Percentiles rank a stretch among this genome's conserved stretches.
Evolutionary conservation across 2,113 vertebrate species (phyloP).

Genomic region (Anguilla japonica): DNA sequence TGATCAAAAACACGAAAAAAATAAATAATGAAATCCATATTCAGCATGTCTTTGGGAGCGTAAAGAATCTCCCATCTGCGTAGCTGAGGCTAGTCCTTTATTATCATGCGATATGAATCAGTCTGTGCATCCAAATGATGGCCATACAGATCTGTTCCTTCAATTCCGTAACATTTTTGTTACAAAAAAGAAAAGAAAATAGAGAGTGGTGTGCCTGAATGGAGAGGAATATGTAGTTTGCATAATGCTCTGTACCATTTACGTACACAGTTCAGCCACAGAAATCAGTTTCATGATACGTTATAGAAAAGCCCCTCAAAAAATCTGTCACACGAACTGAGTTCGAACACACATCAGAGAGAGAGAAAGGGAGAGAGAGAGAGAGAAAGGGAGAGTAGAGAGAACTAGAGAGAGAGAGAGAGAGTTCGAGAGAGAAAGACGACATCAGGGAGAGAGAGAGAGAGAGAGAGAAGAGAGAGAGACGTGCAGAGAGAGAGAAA

Average conservation of each 20-base stretch:
- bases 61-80: neutral
- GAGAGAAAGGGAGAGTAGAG: no score
- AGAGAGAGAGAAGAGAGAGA: neutral
- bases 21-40: neutral
- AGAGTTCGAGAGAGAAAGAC: no score
- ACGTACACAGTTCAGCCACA: neutral
- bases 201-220: neutral
- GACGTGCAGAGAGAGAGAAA: no score
- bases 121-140: neutral
- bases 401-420: neutral
- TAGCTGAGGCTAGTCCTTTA: neutral
- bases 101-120: neutral
- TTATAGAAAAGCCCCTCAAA: neutral
- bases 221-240: neutral
- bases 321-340: neutral
- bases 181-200: neutral
- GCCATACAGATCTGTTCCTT: neutral
- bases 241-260: neutral
- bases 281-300: neutral
- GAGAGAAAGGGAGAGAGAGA: no score
- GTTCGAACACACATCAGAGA: no score
- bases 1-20: neutral
- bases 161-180: neutral
- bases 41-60: neutral
- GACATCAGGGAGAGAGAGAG: neutral